A percentile compares a stretch with the other conserved stretches of the same genome.
phyloP scores from a whole-genome alignment of 2,797 vertebrate species.

The Odontamblyopus rebecca region DNA sequence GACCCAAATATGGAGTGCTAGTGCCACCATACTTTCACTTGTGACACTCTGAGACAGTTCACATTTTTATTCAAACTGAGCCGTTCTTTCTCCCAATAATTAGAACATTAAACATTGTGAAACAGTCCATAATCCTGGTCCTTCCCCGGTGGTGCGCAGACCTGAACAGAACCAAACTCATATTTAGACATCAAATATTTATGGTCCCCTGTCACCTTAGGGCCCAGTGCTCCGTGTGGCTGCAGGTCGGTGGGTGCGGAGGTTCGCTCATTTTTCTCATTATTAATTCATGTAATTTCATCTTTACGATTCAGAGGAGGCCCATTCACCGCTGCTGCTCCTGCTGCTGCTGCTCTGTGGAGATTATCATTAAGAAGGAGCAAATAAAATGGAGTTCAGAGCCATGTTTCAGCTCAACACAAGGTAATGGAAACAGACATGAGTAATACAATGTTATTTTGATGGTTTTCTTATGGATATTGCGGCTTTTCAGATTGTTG shows the following conservation, averaged over 20 bases:
- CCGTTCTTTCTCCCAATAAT: background rate
- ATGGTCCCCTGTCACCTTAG: slow-evolving; percentile 72
- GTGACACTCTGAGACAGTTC: too few relatives aligned
- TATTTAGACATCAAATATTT: slow-evolving; percentile 80
- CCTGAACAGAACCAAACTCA: slow-evolving; percentile 53
- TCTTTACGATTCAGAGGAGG: slow-evolving; percentile 60
- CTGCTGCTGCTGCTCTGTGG: slow-evolving; percentile 20
- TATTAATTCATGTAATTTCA: slow-evolving; percentile 73
- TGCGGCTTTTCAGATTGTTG: background rate
- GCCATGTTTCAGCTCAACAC: slow-evolving; percentile 28
- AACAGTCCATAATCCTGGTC: slow-evolving; percentile 23
- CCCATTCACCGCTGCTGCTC: slow-evolving; percentile 49
- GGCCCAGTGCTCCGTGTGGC: slow-evolving; percentile 63
- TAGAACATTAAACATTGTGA: background rate
- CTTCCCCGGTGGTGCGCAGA: slow-evolving; percentile 38
- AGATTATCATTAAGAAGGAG: slow-evolving; percentile 61
- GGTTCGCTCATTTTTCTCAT: slow-evolving; percentile 78
- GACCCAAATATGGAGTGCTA: too few relatives aligned
- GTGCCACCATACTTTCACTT: too few relatives aligned
- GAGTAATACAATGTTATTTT: background rate
- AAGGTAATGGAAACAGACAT: slow-evolving; percentile 1
- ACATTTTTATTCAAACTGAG: too few relatives aligned
- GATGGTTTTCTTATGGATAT: background rate
- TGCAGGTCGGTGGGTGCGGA: slow-evolving; percentile 65
- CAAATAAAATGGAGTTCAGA: slow-evolving; percentile 55